Conservation (phyloP, 2,888 invertebrate species). For the Tuberolachnus salignus region DNA sequence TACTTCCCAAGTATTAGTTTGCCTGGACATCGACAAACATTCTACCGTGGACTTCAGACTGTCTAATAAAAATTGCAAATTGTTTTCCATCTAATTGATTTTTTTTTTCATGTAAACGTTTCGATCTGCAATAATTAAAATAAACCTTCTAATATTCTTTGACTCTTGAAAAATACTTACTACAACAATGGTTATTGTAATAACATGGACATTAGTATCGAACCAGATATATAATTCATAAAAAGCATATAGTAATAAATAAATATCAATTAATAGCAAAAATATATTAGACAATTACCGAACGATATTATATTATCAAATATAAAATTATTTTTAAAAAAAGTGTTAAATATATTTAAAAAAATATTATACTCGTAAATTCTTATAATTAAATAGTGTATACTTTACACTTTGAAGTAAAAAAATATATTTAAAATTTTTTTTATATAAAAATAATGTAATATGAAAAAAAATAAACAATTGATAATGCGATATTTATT, state of each 20-base stretch:
- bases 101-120: neutral
- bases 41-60: constrained; percentile 68
- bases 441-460: too few relatives aligned
- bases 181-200: neutral
- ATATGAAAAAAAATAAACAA: too few relatives aligned
- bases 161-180: neutral
- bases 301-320: neutral
- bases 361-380: too few relatives aligned
- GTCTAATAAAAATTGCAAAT: constrained; percentile 63
- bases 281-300: neutral
- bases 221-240: neutral
- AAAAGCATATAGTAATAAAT: neutral
- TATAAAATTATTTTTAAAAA: too few relatives aligned
- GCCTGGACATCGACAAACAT: constrained; percentile 66
- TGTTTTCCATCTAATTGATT: constrained; percentile 20
- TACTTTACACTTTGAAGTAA: too few relatives aligned
- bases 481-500: too few relatives aligned
- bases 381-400: too few relatives aligned
- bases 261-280: neutral
- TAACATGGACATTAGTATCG: neutral
- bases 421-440: too few relatives aligned
- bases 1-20: constrained; percentile 69
- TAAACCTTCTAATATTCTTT: too few relatives aligned
- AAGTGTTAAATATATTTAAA: too few relatives aligned
- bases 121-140: too few relatives aligned